Percentiles rank a stretch among this genome's conserved stretches.
Evolutionary conservation across 2,888 invertebrate genomes (phyloP).

Genomic region (Cheilosia pagana): DNA sequence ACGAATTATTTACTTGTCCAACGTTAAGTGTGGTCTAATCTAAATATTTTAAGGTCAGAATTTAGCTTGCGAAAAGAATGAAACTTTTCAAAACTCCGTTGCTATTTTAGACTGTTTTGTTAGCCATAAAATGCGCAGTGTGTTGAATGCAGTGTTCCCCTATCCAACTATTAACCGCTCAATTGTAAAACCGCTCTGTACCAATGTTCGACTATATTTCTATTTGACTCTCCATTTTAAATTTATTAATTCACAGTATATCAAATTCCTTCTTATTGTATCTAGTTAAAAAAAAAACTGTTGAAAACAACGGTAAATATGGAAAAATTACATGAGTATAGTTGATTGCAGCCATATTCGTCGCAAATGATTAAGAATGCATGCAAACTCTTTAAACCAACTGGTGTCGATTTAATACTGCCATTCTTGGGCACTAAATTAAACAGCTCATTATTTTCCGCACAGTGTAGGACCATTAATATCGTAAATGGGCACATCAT

Average conservation of each 20-base stretch:
- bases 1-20: not conserved
- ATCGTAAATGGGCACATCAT: constrained; percentile 36
- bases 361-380: constrained; percentile 3
- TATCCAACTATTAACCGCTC: too few species aligned
- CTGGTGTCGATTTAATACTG: constrained; percentile 28
- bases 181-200: too few species aligned
- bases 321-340: not conserved
- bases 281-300: too few species aligned
- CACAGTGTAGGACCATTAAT: not conserved
- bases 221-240: too few species aligned
- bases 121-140: too few species aligned
- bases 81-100: too few species aligned
- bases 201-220: too few species aligned
- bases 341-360: constrained; percentile 16
- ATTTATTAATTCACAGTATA: too few species aligned
- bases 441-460: constrained; percentile 30
- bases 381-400: constrained; percentile 18
- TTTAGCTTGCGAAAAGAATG: too few species aligned
- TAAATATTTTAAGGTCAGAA: too few species aligned
- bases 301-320: not conserved
- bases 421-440: constrained; percentile 12
- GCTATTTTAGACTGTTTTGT: too few species aligned
- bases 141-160: too few species aligned
- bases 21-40: not conserved
- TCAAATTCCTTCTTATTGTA: not conserved